Conservation (phyloP, 2,797 vertebrate species). For the Notolepis coatsorum region DNA sequence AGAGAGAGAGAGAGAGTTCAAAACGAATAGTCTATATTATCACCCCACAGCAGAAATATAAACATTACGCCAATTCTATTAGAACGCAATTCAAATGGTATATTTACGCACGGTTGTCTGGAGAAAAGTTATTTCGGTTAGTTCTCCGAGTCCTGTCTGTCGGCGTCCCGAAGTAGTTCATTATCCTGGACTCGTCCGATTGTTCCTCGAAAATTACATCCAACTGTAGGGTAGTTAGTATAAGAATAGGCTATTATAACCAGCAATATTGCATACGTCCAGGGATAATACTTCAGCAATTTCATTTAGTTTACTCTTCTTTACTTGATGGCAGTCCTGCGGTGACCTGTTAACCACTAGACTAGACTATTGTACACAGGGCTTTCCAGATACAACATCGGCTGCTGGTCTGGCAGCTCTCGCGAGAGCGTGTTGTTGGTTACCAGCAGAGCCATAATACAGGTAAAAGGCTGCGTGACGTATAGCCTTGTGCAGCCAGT, state of each 20-base stretch:
- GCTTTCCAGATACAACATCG: slow-evolving; percentile 35
- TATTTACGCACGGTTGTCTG: background rate
- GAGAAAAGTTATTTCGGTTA: slow-evolving; percentile 48
- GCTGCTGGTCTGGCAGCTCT: slow-evolving; percentile 39
- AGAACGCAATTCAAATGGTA: background rate
- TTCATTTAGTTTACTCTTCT: accelerated
- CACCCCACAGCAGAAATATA: background rate
- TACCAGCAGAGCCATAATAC: too few relatives aligned
- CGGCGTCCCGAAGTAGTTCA: slow-evolving; percentile 35
- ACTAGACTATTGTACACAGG: too few relatives aligned
- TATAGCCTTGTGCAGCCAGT: slow-evolving; percentile 39
- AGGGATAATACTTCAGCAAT: background rate
- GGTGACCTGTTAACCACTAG: slow-evolving; percentile 21
- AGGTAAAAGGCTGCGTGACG: too few relatives aligned
- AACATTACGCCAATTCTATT: background rate
- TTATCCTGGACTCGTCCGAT: slow-evolving; percentile 8
- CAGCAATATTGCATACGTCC: background rate
- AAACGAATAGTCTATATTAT: background rate
- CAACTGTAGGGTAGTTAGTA: background rate
- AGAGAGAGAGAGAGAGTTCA: background rate
- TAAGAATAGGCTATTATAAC: background rate
- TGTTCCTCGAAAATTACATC: slow-evolving; percentile 38
- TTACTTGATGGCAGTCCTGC: background rate
- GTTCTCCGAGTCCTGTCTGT: slow-evolving; percentile 9
- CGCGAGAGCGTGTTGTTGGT: too few relatives aligned